Base-by-base conservation (phyloP, 2,888 invertebrate species). In the Criorhina ranunculi region DNA sequence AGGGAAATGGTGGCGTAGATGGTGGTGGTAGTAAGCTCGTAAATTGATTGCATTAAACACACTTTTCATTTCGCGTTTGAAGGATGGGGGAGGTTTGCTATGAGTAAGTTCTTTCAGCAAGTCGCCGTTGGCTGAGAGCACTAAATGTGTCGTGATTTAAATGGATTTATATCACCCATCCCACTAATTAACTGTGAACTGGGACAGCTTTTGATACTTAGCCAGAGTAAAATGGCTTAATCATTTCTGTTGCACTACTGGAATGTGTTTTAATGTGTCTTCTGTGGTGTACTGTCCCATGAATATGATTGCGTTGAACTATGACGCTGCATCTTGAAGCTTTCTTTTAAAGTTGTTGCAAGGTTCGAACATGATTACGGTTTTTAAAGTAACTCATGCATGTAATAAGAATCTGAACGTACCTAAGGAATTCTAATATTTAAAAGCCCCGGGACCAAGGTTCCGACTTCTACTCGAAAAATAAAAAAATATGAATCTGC, bases 31-130 rank as follows among this genome's bases (percentile, higher is more conserved):
- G 64, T 78, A 67, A 75, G 79, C 31, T 42, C 17, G 42, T 59
- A 60, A 77, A 59, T 73, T 62, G 40, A 77, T 66, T 77, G 69
- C 77, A 77, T 82, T 82, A 82, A 69, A 44, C 42, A 51, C 62
- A 73, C 69, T 51, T 55, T 66, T 66, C 59, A 53, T 60, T n/a
- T n/a, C n/a, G n/a, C 69, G 35, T 64, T 67, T 49, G 15, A 7
- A 29, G 19, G 9, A n/a, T 5, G n/a, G 35, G 8, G 15, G 8
- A 15, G 37, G 37, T 6, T 42, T 35, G 15, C 24, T 29, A 8
- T 2, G 15, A 49, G 11, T 0, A 3, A 9, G 9, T 44, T 24
- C 3, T 8, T 44, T 6, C 15, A 11, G 31, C 15, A 12, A 31
- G 7, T 24, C 11, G 4, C 24, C 24, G 24, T 8, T 15, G 7